Evolutionary conservation across 2,797 vertebrate genomes (phyloP), one percentile per base, ranked within the genome.

Genomic region (Phataginus tetradactyla): DNA sequence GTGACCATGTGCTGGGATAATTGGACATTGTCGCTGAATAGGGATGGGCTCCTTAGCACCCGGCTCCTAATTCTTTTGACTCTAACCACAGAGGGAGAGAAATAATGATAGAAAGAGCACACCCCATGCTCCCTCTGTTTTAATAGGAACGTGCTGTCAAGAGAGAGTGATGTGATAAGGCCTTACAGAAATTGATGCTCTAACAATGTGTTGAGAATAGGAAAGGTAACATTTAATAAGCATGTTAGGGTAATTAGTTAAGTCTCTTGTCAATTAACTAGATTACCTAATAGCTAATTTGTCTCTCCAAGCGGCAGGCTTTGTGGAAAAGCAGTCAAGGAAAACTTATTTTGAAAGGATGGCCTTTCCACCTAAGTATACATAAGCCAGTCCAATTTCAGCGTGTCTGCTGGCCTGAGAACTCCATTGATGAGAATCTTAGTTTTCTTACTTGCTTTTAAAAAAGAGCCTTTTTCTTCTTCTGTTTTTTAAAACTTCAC

Each of bases 231-330:
- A 96, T 93, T 95, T 97, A 97, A 97, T 96, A 97, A 97, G 96
- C 95, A 96, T 88, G 97, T 96, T 87, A 96, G 89, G 86, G 80
- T 95, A 97, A 96, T 97, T 97, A 96, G 98, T 96, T 96, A 97
- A 97, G 97, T 97, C 97, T 94, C 96, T 93, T 97, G 97, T 97
- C 97, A 97, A 96, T 97, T 97, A 97, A 96, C 79, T 91, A 94
- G 88, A 97, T 95, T 95, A 96, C 84, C 96, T 96, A 96, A 97
- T 83, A 94, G 97, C 79, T 94, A 87, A 92, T 96, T 97, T 97
- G 96, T 95, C 94, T 97, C 79, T 91, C 80, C 1, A 42, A 93
- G 75, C 92, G 87, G 95, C 86, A 89, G 89, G 85, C 97, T 96
- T 97, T 95, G 94, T 96, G 91, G n/a, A 94, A 78, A 87, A 55